These are phyloP conservation scores for Nebria salina DNA, from an alignment of 2,888 invertebrate species.

Conservation along the genomic window DNA sequence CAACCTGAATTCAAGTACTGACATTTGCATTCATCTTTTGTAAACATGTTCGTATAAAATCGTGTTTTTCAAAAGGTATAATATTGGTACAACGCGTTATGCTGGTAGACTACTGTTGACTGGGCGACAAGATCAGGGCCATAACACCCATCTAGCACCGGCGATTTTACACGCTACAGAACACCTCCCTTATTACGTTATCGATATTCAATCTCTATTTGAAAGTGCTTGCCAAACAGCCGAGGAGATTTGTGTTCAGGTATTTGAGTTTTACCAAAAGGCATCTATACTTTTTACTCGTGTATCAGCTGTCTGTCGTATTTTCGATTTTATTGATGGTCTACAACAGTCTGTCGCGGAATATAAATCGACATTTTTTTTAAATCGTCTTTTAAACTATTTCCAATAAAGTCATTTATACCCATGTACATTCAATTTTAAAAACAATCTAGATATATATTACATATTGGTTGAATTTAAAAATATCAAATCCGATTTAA, in stretches of 20 bases:
- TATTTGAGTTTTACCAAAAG: constrained; percentile 12
- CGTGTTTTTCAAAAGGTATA: constrained; percentile 51
- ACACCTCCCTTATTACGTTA: constrained; percentile 62
- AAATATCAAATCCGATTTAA: neutral
- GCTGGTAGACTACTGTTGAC: constrained; percentile 58
- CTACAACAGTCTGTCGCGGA: too few species aligned
- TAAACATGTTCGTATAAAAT: neutral
- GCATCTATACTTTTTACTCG: too few species aligned
- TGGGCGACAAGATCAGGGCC: constrained; percentile 62
- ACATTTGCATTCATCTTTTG: constrained; percentile 11
- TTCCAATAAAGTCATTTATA: too few species aligned
- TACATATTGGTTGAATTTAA: too few species aligned
- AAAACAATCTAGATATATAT: too few species aligned
- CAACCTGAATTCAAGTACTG: constrained; percentile 54
- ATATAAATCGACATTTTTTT: too few species aligned
- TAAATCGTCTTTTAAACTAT: too few species aligned
- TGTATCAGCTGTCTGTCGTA: too few species aligned
- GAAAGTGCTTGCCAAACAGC: constrained; percentile 57
- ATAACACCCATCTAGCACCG: constrained; percentile 71
- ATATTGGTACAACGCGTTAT: constrained; percentile 56
- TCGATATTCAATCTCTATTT: constrained; percentile 58
- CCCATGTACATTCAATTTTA: too few species aligned
- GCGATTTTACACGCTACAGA: constrained; percentile 69
- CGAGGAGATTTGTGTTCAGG: constrained; percentile 62
- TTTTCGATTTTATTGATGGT: too few species aligned